Percentiles rank a stretch among this genome's conserved stretches.
Conservation (phyloP, 2,888 invertebrate species). For the Caenorhabditis parvicauda region DNA sequence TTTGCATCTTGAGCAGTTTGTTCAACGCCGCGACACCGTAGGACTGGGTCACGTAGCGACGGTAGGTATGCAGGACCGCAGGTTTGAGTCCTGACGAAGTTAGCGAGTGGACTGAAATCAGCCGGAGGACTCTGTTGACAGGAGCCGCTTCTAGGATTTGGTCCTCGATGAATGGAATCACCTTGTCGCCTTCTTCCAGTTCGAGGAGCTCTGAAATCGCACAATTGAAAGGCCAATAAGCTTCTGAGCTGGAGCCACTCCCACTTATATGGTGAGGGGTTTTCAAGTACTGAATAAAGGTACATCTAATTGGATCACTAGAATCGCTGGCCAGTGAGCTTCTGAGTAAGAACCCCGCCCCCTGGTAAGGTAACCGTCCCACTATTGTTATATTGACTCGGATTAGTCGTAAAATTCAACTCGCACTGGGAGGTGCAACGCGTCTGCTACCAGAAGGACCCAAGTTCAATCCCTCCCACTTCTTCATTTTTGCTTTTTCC, state of each 20-base stretch:
- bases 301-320: no score
- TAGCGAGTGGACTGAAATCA: constrained; percentile 88
- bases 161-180: constrained; percentile 85
- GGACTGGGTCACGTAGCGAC: constrained; percentile 44
- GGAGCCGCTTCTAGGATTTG: constrained; percentile 72
- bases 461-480: constrained; percentile 2
- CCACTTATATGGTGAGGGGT: no score
- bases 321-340: no score
- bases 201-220: constrained; percentile 76
- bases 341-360: neutral
- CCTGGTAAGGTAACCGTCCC: no score
- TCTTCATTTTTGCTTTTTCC: constrained; percentile 4
- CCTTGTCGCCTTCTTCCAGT: constrained; percentile 85
- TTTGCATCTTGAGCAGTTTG: constrained; percentile 54
- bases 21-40: constrained; percentile 53
- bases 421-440: no score
- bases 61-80: constrained; percentile 75
- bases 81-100: constrained; percentile 89
- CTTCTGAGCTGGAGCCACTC: no score
- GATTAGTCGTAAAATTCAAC: no score
- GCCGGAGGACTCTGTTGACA: constrained; percentile 64
- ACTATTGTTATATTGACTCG: no score
- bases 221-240: constrained; percentile 6
- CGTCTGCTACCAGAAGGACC: no score
- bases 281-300: no score